Evolutionary conservation across 2,888 invertebrate species (phyloP).

Genomic region (Eudemis profundana): DNA sequence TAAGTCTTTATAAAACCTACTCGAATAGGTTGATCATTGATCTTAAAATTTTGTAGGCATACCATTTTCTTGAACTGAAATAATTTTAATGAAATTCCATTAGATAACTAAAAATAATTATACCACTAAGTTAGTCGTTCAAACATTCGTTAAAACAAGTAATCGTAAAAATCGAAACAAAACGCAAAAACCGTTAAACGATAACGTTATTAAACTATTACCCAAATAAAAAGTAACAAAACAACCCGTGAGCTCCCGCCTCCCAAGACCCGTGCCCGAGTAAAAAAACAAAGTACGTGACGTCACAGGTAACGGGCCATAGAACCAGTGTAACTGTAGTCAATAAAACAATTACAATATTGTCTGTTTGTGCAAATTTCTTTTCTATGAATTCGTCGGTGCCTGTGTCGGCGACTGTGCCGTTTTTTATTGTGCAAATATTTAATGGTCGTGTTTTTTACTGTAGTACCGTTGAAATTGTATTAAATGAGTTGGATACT

Average conservation of each 20-base stretch:
- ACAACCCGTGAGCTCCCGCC: conserved; percentile 3
- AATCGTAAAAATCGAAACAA: background rate
- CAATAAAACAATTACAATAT: conserved; percentile 57
- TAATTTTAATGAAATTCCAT: too few species aligned
- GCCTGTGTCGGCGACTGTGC: conserved; percentile 52
- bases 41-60: too few species aligned
- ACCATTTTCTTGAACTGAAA: too few species aligned
- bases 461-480: conserved; percentile 7
- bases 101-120: too few species aligned
- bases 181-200: conserved; percentile 11
- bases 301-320: conserved; percentile 57
- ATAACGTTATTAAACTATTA: conserved; percentile 9
- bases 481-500: conserved; percentile 10
- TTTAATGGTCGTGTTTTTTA: conserved; percentile 17
- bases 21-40: too few species aligned
- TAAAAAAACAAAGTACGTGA: conserved; percentile 50
- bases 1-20: too few species aligned
- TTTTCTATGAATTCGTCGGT: conserved; percentile 65
- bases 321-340: conserved; percentile 46
- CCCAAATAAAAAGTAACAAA: conserved; percentile 4
- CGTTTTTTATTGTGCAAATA: conserved; percentile 47
- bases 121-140: background rate
- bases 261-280: conserved; percentile 1
- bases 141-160: background rate
- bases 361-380: conserved; percentile 73